Evolutionary conservation across 1,140 invertebrate genomes (phyloP).

Genomic region (Penaeus chinensis): DNA sequence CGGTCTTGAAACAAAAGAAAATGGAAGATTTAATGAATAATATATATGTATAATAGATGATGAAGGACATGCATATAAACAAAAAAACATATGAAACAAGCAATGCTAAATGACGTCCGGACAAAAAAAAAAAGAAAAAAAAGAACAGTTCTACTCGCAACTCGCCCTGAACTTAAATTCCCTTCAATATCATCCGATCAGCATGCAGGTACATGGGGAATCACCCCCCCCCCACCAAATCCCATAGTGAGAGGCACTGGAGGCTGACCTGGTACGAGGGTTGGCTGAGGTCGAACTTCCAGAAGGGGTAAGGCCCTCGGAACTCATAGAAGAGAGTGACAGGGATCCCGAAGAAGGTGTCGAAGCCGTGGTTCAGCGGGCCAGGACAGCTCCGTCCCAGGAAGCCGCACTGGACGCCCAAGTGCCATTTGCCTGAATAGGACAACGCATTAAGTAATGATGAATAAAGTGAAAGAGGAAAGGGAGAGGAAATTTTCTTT

Average conservation of each 20-base stretch:
- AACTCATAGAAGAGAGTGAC: slow-evolving; percentile 69
- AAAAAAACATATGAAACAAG: not conserved
- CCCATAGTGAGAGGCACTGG: not conserved
- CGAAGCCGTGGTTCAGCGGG: slow-evolving; percentile 70
- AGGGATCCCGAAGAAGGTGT: slow-evolving; percentile 70
- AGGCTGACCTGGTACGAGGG: slow-evolving; percentile 13
- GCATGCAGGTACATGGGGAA: no score
- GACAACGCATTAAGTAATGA: no score
- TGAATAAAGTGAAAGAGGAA: no score
- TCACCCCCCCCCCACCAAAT: no score
- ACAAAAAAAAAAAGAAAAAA: not conserved
- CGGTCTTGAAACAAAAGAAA: no score
- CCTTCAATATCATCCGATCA: not conserved
- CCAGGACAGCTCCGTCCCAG: slow-evolving; percentile 67
- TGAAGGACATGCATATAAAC: no score
- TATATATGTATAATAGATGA: not conserved
- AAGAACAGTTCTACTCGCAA: not conserved
- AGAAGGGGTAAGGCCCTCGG: slow-evolving; percentile 56
- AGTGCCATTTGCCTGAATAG: slow-evolving; percentile 68
- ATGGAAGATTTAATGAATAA: not conserved
- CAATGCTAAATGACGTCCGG: not conserved
- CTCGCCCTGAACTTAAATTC: not conserved
- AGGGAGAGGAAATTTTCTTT: no score
- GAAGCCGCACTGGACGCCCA: slow-evolving; percentile 67
- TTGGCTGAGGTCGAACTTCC: not conserved